Base-by-base conservation (phyloP, 92 coral and sea anemone genomes). In the Muricea muricata region DNA sequence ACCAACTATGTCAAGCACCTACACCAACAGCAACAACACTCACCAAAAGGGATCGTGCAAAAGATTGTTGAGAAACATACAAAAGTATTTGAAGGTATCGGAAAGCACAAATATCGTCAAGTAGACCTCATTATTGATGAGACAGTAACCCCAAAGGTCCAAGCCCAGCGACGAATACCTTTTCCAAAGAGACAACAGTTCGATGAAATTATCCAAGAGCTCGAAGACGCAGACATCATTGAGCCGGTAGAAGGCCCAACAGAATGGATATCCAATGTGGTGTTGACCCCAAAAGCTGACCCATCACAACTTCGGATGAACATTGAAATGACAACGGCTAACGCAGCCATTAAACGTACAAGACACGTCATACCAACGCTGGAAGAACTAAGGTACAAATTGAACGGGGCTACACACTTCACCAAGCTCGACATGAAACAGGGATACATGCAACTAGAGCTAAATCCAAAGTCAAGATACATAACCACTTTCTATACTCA, bases 261-360 rank as follows among this genome's bases (percentile, higher is more conserved):
- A 29, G 10, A 57, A 71, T 39, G 72, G 58, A 68, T 63, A 32
- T 65, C 63, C 35, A 87, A 31, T 29, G 24, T 68, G 15, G 90
- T 87, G 57, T 28, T 81, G 60, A 81, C 76, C 6, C 87, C 87
- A 31, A 87, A 87, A 66, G 82, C 73, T n/a, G 40, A 86, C 69
- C 84, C 42, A 58, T 46, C 66, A 65, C 45, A 80, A 78, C 55
- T 87, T 12, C 66, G 82, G 32, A 75, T 87, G 26, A 39, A 57
- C 39, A 78, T 87, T 2, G 87, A 87, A 26, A 87, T 87, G 90
- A 77, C 78, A 23, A 76, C 23, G 28, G 90, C 90, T 54, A 81
- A 87, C 66, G 25, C 67, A 6, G 83, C 90, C 45, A 87, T 87
- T 66, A 74, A 87, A 66, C 66, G 77, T 47, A 69, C 37, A 39